Conservation (phyloP, 2,113 vertebrate genomes). For the Scalopus aquaticus region DNA sequence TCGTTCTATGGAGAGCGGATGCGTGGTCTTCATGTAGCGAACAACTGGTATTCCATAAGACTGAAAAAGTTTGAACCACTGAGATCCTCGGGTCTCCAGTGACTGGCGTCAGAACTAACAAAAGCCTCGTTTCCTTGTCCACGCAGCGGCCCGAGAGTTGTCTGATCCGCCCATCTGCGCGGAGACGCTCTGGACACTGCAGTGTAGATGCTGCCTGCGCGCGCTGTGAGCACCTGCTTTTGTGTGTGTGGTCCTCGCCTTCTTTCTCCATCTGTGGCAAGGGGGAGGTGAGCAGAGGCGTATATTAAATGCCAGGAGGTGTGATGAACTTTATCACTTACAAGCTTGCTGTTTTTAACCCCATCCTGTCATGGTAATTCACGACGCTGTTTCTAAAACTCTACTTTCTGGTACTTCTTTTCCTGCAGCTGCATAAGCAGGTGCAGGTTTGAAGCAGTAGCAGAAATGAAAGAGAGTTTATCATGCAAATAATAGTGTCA, state of each 20-base stretch:
- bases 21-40: background rate
- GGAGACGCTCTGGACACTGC: too few relatives aligned
- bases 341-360: slow-evolving; percentile 15
- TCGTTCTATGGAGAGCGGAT: background rate
- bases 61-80: background rate
- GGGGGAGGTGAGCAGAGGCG: background rate
- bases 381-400: background rate
- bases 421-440: slow-evolving; percentile 61
- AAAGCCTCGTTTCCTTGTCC: background rate
- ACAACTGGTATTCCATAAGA: background rate
- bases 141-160: too few relatives aligned
- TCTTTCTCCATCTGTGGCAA: background rate
- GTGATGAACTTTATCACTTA: background rate
- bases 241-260: background rate
- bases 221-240: background rate
- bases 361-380: slow-evolving; percentile 17
- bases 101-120: background rate
- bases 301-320: background rate
- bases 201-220: too few relatives aligned
- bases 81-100: background rate
- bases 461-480: slow-evolving; percentile 41
- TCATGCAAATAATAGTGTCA: slow-evolving; percentile 61
- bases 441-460: slow-evolving; percentile 42
- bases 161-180: too few relatives aligned
- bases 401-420: background rate